Evolutionary conservation across 2,113 vertebrate species (phyloP).

Genomic region (Strigops habroptila): DNA sequence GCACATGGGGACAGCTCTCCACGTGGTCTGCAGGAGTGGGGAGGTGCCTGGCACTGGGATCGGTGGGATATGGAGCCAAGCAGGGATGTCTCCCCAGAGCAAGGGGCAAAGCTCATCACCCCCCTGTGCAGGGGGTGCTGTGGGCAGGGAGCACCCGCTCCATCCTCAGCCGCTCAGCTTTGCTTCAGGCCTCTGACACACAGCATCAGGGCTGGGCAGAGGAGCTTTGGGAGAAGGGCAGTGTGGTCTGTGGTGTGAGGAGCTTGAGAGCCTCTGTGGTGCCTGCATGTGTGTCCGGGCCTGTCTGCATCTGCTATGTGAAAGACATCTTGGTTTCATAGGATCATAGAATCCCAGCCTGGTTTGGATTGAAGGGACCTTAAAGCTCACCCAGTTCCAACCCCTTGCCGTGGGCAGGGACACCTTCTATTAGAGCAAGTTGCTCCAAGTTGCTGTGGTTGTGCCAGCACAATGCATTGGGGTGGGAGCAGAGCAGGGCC

Average conservation of each 20-base stretch:
- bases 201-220: background rate
- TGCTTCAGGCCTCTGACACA: fast-evolving
- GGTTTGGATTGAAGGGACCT: background rate
- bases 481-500: background rate
- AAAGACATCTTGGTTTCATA: background rate
- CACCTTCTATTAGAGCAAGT: too few relatives aligned
- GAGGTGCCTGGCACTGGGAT: background rate
- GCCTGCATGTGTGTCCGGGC: background rate
- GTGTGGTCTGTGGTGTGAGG: background rate
- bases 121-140: fast-evolving
- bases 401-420: too few relatives aligned
- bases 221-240: background rate
- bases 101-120: background rate
- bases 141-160: background rate
- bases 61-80: background rate
- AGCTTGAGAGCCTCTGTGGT: background rate
- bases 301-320: background rate
- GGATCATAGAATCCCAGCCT: fast-evolving
- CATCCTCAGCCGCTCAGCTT: background rate
- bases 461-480: background rate
- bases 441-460: too few relatives aligned
- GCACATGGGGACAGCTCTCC: background rate
- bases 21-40: background rate
- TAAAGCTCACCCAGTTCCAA: background rate
- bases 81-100: background rate